These are phyloP conservation scores for Stomatorhinus walkeri DNA, from an alignment of 2,797 vertebrate genomes.

Conservation along the genomic window DNA sequence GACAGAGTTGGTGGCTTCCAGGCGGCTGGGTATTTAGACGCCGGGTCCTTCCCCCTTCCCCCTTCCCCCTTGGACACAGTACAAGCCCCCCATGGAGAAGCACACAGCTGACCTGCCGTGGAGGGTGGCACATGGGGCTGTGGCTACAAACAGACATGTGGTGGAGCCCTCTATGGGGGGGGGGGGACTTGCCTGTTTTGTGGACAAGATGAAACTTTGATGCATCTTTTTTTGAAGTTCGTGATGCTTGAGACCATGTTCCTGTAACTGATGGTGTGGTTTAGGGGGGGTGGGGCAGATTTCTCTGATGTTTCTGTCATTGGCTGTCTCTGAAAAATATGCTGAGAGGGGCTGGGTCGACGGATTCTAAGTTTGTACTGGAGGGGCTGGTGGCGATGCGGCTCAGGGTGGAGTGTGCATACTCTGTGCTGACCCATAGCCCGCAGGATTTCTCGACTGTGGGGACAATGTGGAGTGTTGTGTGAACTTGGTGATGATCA, in stretches of 20 bases:
- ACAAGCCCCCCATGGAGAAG: neutral
- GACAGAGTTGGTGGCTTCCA: neutral
- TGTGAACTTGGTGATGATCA: neutral
- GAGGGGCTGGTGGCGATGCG: neutral
- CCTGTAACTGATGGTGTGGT: neutral
- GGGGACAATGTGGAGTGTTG: neutral
- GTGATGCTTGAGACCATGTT: neutral
- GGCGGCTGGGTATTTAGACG: neutral
- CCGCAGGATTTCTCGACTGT: neutral
- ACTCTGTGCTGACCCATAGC: neutral
- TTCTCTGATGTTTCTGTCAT: neutral
- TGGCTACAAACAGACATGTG: too few relatives aligned
- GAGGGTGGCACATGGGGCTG: neutral
- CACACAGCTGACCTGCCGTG: neutral
- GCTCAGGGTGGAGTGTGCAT: neutral
- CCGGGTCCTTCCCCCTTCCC: neutral
- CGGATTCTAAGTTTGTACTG: neutral
- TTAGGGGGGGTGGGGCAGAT: neutral
- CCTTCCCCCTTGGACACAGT: neutral
- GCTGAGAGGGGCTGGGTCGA: neutral
- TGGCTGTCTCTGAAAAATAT: too few relatives aligned
- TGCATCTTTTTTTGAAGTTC: too few relatives aligned
- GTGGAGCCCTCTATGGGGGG: neutral
- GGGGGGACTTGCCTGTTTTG: neutral
- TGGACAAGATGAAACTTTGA: neutral